Conservation (phyloP, 1,140 invertebrate genomes). For the Hyles vespertilio region DNA sequence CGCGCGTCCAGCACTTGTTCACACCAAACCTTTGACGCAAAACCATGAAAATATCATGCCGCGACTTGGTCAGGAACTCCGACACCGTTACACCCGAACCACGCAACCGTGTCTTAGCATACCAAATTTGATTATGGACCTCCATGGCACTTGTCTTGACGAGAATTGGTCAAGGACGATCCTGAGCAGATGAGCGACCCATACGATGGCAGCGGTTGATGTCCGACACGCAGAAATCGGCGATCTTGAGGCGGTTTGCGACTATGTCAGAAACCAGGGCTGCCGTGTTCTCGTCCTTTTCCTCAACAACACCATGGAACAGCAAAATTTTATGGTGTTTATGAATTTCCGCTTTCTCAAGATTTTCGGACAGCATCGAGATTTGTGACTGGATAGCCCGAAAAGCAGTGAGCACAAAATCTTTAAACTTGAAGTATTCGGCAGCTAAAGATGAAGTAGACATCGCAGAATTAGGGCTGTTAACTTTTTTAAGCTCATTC, state of each 20-base stretch:
- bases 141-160: background rate
- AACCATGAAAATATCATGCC: constrained; percentile 12
- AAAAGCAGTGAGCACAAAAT: too few species aligned
- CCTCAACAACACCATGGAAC: background rate
- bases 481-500: too few species aligned
- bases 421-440: too few species aligned
- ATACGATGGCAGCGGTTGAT: too few species aligned
- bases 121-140: constrained; percentile 7
- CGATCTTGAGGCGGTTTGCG: background rate
- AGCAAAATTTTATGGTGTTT: background rate
- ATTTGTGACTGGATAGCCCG: too few species aligned
- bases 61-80: constrained; percentile 15
- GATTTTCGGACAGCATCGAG: too few species aligned
- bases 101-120: constrained; percentile 12
- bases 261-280: background rate
- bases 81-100: constrained; percentile 17
- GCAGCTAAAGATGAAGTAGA: too few species aligned
- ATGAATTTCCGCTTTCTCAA: too few species aligned
- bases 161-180: background rate
- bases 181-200: too few species aligned
- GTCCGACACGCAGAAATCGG: background rate
- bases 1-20: too few species aligned
- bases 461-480: too few species aligned
- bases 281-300: background rate
- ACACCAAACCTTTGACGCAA: background rate